Evolutionary conservation across 53 echinoderm and acorn worm species (phyloP).

Genomic region (Actinopyga echinites): DNA sequence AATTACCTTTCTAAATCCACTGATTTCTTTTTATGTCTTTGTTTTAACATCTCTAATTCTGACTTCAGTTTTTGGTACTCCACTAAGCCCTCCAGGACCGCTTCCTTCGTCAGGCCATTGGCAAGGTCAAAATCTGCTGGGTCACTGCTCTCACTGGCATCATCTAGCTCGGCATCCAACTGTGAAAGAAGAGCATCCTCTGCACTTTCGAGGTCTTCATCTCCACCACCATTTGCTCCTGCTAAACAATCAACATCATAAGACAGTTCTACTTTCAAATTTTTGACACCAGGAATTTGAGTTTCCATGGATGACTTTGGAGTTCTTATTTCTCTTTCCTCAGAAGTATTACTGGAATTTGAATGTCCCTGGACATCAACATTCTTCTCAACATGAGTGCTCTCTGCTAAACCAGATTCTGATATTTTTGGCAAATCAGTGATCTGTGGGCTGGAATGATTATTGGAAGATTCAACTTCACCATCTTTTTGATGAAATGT

Average conservation of each 20-base stretch:
- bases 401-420: too few relatives aligned
- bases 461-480: too few relatives aligned
- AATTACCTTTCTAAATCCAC: slow-evolving; percentile 9
- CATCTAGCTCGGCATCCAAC: slow-evolving; percentile 28
- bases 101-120: slow-evolving; percentile 31
- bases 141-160: slow-evolving; percentile 1
- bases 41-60: slow-evolving; percentile 5
- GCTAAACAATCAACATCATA: not conserved
- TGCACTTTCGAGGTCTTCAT: slow-evolving; percentile 6
- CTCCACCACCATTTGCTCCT: not conserved
- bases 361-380: too few relatives aligned
- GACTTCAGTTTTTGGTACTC: slow-evolving; percentile 17
- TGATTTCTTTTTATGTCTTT: slow-evolving; percentile 40
- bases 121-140: slow-evolving; percentile 15
- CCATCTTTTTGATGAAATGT: too few relatives aligned
- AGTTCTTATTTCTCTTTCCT: too few relatives aligned
- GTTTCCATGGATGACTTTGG: too few relatives aligned
- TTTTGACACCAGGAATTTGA: too few relatives aligned
- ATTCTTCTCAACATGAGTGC: too few relatives aligned
- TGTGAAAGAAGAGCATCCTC: slow-evolving; percentile 33
- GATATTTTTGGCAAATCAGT: too few relatives aligned
- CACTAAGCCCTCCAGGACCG: slow-evolving; percentile 23
- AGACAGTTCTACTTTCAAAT: too few relatives aligned
- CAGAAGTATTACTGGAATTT: too few relatives aligned
- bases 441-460: too few relatives aligned